phyloP scores from a whole-genome alignment of 1,140 invertebrate genomes.

The Rhopalosiphum maidis region DNA sequence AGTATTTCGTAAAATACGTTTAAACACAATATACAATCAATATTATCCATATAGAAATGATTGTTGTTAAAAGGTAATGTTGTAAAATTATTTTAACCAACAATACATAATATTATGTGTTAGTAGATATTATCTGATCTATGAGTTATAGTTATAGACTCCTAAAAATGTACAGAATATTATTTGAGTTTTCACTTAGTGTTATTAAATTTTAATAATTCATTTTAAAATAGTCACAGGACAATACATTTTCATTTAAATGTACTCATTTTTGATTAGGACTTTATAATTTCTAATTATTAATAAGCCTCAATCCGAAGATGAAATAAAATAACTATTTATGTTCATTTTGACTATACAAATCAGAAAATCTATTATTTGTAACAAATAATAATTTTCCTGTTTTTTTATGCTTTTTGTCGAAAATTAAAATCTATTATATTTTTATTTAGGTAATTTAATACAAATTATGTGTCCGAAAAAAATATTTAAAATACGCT shows the following conservation, averaged over 20 bases:
- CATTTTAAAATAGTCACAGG: neutral
- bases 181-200: neutral
- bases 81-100: neutral
- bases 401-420: neutral
- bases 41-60: neutral
- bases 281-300: neutral
- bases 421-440: neutral
- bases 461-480: neutral
- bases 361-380: neutral
- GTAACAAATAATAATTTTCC: neutral
- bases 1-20: neutral
- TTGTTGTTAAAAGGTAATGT: neutral
- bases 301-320: neutral
- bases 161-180: neutral
- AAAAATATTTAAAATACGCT: neutral
- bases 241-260: neutral
- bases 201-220: neutral
- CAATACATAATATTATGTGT: neutral
- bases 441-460: neutral
- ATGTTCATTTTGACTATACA: neutral
- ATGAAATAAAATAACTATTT: neutral
- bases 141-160: neutral
- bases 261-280: neutral
- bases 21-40: neutral
- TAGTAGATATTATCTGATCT: neutral